These are phyloP conservation scores for Cotesia glomerata DNA, from an alignment of 1,140 invertebrate species.

Conservation along the genomic window DNA sequence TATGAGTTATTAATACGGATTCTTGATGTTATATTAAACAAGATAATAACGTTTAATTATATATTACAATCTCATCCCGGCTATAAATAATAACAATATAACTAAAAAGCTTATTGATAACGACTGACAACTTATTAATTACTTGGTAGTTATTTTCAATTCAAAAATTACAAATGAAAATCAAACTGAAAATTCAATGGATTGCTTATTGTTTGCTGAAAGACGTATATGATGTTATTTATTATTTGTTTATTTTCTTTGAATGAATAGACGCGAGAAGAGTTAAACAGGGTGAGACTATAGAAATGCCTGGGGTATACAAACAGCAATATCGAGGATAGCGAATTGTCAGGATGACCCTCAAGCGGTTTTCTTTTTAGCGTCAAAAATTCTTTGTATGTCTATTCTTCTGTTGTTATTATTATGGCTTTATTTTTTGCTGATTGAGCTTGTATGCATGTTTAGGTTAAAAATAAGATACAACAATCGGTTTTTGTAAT, in stretches of 20 bases:
- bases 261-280: neutral
- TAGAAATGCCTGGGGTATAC: slow-evolving; percentile 17
- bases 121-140: too few relatives aligned
- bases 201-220: neutral
- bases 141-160: too few relatives aligned
- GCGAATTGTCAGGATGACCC: neutral
- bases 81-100: too few relatives aligned
- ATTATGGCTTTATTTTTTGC: neutral
- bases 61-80: neutral
- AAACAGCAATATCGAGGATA: slow-evolving; percentile 23
- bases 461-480: too few relatives aligned
- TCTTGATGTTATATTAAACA: slow-evolving; percentile 7
- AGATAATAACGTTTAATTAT: slow-evolving; percentile 11
- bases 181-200: neutral
- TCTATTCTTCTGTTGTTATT: neutral
- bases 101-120: too few relatives aligned
- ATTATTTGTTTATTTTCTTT: neutral
- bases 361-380: slow-evolving; percentile 13
- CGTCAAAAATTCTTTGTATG: neutral
- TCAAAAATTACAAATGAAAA: neutral
- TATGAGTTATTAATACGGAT: slow-evolving; percentile 17
- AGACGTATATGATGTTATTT: neutral
- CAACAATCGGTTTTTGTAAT: too few relatives aligned
- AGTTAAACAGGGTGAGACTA: neutral
- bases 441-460: neutral